Base-by-base conservation (phyloP, 2,888 invertebrate genomes). In the Synanthedon tipuliformis region DNA sequence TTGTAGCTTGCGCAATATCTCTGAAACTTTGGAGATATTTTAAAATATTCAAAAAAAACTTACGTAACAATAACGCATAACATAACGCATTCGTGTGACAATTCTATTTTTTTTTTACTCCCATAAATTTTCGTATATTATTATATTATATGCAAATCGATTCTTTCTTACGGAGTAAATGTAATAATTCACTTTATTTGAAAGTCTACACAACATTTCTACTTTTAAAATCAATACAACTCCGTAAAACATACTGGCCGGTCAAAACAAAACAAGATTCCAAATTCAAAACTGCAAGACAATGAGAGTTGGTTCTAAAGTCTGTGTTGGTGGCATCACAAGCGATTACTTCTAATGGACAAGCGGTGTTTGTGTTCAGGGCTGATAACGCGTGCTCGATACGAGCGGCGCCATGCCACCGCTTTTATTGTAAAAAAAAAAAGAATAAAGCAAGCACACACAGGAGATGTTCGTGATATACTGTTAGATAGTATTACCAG, bases 311-410 rank as follows among this genome's bases (percentile, higher is more conserved):
- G 67, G 49, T 49, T 49, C 49, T 16, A 68, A 68, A 73, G 71
- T 75, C 63, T 78, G 81, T 81, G 85, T 80, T 86, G 85, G 85
- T 85, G 84, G 85, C 82, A 78, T 75, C 79, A 82, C 78, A 75
- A 75, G 73, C 87, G 88, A 88, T 88, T 88, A 85, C 83, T 80
- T 86, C 85, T 89, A 89, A 88, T 88, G 87, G 84, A 87, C 87
- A 87, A 85, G 79, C 81, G 77, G 61, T 87, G 87, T 87, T 85
- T 85, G 86, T 84, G 83, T 85, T 77, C 75, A 71, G 61, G 56
- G 54, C 63, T 65, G 87, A 87, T 87, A 87, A 87, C 74, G 71
- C 67, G 61, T 71, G 76, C 73, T 78, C 75, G 87, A 87, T 87
- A 86, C 74, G 78, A 77, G 68, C 79, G 87, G 87, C 87, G 86